A percentile compares a stretch with the other conserved stretches of the same genome.
phyloP scores from a whole-genome alignment of 2,797 vertebrate genomes.

The Mormyrops attenuatus region DNA sequence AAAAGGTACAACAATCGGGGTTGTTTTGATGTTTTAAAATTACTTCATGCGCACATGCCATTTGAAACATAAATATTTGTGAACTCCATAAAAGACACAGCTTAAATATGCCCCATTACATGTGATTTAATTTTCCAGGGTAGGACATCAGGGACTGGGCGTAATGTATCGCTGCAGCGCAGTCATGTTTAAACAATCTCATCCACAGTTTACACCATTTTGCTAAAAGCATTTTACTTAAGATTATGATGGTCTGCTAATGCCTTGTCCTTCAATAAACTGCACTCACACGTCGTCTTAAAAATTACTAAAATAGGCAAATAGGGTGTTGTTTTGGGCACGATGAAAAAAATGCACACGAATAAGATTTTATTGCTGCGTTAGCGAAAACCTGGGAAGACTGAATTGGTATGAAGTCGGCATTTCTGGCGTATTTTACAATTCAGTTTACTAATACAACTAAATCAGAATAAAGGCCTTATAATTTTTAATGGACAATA shows the following conservation, averaged over 20 bases:
- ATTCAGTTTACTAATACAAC: neutral
- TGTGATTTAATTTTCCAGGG: constrained; percentile 46
- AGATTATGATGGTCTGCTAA: neutral
- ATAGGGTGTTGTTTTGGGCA: neutral
- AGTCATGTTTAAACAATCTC: constrained; percentile 41
- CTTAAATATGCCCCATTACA: constrained; percentile 57
- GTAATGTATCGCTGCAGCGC: constrained; percentile 30
- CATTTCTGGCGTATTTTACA: neutral
- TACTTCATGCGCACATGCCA: constrained; percentile 47
- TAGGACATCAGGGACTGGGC: constrained; percentile 13
- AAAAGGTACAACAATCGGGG: constrained; percentile 8
- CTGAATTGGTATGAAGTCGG: neutral
- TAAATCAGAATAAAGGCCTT: neutral
- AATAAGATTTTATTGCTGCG: neutral
- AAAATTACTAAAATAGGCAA: neutral
- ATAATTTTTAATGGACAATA: neutral
- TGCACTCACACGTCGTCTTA: neutral
- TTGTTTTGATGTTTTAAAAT: constrained; percentile 51
- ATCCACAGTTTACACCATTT: constrained; percentile 33
- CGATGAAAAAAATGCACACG: neutral
- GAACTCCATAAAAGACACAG: constrained; percentile 56
- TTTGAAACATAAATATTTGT: constrained; percentile 59
- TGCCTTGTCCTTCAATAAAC: neutral
- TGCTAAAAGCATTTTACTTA: constrained; percentile 25
- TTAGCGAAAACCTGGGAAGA: neutral